phyloP scores from a whole-genome alignment of 2,888 invertebrate species.

The Meteorus colon region DNA sequence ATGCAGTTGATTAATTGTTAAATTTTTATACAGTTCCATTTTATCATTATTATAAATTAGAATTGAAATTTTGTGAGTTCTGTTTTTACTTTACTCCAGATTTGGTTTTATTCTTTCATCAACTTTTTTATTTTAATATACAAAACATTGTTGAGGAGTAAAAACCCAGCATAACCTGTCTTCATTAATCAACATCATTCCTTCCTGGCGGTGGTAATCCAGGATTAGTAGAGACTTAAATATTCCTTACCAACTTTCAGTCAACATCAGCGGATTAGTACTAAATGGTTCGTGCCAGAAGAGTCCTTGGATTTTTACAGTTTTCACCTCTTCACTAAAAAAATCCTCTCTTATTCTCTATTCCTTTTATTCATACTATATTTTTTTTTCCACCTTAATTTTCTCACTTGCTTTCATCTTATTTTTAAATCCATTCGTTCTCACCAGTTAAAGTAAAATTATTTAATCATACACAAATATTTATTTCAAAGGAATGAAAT shows the following conservation, averaged over 20 bases:
- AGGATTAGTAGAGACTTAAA: slow-evolving; percentile 71
- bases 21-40: too few species aligned
- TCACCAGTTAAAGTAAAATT: too few species aligned
- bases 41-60: too few species aligned
- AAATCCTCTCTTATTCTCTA: neutral
- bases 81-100: too few species aligned
- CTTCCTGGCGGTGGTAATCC: slow-evolving; percentile 65
- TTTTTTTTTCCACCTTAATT: neutral
- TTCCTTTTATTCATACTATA: neutral
- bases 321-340: neutral
- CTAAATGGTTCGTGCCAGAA: slow-evolving; percentile 61
- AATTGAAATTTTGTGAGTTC: too few species aligned
- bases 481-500: too few species aligned
- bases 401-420: neutral
- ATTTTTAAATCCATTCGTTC: neutral
- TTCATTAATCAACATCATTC: slow-evolving; percentile 70
- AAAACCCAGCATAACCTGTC: slow-evolving; percentile 64
- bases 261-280: slow-evolving; percentile 65
- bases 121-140: too few species aligned
- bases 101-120: too few species aligned
- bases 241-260: slow-evolving; percentile 72
- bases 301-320: slow-evolving; percentile 27
- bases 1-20: too few species aligned
- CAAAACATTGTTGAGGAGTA: slow-evolving; percentile 35
- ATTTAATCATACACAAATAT: too few species aligned